phyloP scores from a whole-genome alignment of 2,113 vertebrate genomes.

The Vimba vimba region DNA sequence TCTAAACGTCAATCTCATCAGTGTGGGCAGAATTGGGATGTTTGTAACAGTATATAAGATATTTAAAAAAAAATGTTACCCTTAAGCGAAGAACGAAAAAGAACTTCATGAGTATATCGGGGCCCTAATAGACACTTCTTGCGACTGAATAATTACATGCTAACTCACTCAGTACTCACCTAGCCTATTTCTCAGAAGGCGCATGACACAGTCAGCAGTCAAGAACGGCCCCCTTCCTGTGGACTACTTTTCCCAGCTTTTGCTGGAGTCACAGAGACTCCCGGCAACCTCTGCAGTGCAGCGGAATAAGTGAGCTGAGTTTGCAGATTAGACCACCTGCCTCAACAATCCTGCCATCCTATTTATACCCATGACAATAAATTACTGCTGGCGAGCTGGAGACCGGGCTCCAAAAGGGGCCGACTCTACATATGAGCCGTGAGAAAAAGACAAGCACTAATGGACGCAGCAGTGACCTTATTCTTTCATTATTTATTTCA shows the following conservation, averaged over 20 bases:
- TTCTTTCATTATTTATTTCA: background rate
- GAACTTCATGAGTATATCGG: too few relatives aligned
- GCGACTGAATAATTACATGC: background rate
- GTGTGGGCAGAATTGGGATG: too few relatives aligned
- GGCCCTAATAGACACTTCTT: background rate
- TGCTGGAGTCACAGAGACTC: slow-evolving; percentile 10
- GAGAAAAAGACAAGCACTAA: slow-evolving; percentile 14
- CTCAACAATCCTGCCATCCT: slow-evolving; percentile 70
- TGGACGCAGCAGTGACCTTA: slow-evolving; percentile 47
- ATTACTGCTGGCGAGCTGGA: slow-evolving; percentile 58
- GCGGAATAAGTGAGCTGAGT: slow-evolving; percentile 61
- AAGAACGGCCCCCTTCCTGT: slow-evolving; percentile 17
- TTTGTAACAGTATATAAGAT: too few relatives aligned
- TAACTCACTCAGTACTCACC: background rate
- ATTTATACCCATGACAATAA: slow-evolving; percentile 75
- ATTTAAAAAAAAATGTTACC: too few relatives aligned
- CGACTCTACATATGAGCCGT: slow-evolving; percentile 26
- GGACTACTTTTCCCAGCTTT: slow-evolving; percentile 31
- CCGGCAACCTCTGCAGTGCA: slow-evolving; percentile 40
- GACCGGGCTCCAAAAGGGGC: slow-evolving; percentile 49
- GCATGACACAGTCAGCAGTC: background rate
- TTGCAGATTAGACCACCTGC: slow-evolving; percentile 73
- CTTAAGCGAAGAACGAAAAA: too few relatives aligned
- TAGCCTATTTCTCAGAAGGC: slow-evolving; percentile 1
- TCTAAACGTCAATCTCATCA: too few relatives aligned